Evolutionary conservation across 2,888 invertebrate genomes (phyloP), one percentile per base, ranked within the genome.

Genomic region (Polyploca ridens): DNA sequence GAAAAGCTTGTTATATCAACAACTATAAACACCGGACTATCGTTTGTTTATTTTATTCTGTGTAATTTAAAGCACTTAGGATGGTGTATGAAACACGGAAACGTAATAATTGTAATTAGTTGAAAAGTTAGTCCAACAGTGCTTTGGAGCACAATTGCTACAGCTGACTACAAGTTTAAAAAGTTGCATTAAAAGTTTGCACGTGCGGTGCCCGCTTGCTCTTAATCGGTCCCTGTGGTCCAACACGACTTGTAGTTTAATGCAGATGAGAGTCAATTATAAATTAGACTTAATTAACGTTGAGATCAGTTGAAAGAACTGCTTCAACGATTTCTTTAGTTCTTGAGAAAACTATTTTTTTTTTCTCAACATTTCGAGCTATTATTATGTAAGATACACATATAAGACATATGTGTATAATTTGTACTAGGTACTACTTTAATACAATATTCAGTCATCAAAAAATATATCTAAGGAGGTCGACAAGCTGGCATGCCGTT

Each of bases 141-240:
- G 63, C 35, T 41, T 49, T 63, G 58, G 64, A 58, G 58, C 59
- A 66, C 27, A 64, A 66, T 58, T 62, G 65, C 61, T 65, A 64
- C 60, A 66, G 64, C 62, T 64, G 66, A 62, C 49, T 64, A n/a
- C 63, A 63, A 41, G 66, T 77, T 82, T 76, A 72, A 71, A 81
- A 79, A 82, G 73, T 74, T 67, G 72, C 75, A 79, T 82, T 80
- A 80, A 74, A 72, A 76, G 73, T 82, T 76, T 62, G 71, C 69
- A 71, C 73, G 73, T 72, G 74, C 69, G 66, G 66, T 68, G 71
- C 72, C 73, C 68, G 74, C 46, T 65, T 64, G 71, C 59, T 64
- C 64, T 65, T 75, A 81, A 79, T 76, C 73, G 71, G 62, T 63
- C 73, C 68, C 69, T 62, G 63, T 69, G 71, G 73, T 68, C 74